Percentiles rank a stretch among this genome's conserved stretches.
These are phyloP conservation scores for Dorcus parallelipipedus DNA, from an alignment of 2,888 invertebrate species.

Conservation along the genomic window DNA sequence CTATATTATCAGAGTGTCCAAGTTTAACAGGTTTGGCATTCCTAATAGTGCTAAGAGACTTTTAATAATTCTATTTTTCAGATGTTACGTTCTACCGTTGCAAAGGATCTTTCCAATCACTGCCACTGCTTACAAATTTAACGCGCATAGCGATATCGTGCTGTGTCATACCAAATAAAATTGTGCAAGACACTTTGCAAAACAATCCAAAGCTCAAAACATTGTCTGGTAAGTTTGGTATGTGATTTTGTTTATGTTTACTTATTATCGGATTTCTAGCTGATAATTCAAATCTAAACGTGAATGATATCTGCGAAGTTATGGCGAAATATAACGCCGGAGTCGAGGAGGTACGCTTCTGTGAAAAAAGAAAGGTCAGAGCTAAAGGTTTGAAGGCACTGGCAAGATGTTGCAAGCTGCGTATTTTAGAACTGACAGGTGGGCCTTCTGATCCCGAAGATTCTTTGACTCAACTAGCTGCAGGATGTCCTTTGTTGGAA, in stretches of 20 bases:
- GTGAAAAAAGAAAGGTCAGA: slow-evolving; percentile 31
- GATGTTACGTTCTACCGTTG: slow-evolving; percentile 31
- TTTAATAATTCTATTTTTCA: slow-evolving; percentile 21
- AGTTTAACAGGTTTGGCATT: slow-evolving; percentile 31
- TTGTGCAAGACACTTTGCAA: slow-evolving; percentile 31
- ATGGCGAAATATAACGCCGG: slow-evolving; percentile 30
- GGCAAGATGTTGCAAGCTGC: slow-evolving; percentile 33
- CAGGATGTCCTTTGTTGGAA: slow-evolving; percentile 35
- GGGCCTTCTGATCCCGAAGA: slow-evolving; percentile 36
- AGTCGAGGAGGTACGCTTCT: slow-evolving; percentile 32
- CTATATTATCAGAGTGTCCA: slow-evolving; percentile 30
- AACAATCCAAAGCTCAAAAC: slow-evolving; percentile 29
- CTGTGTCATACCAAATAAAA: slow-evolving; percentile 33
- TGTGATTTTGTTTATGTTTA: neutral
- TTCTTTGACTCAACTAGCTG: slow-evolving; percentile 35
- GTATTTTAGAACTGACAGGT: slow-evolving; percentile 29
- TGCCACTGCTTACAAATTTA: slow-evolving; percentile 28
- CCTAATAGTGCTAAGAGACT: neutral
- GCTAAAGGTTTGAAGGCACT: slow-evolving; percentile 33
- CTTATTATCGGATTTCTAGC: slow-evolving; percentile 23
- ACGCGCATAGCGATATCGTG: slow-evolving; percentile 27
- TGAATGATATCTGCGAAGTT: slow-evolving; percentile 34
- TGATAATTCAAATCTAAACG: slow-evolving; percentile 34
- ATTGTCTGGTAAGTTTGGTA: slow-evolving; percentile 31
- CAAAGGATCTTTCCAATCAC: slow-evolving; percentile 33